Conservation (phyloP, 2,797 vertebrate species). For the Tenualosa ilisha region DNA sequence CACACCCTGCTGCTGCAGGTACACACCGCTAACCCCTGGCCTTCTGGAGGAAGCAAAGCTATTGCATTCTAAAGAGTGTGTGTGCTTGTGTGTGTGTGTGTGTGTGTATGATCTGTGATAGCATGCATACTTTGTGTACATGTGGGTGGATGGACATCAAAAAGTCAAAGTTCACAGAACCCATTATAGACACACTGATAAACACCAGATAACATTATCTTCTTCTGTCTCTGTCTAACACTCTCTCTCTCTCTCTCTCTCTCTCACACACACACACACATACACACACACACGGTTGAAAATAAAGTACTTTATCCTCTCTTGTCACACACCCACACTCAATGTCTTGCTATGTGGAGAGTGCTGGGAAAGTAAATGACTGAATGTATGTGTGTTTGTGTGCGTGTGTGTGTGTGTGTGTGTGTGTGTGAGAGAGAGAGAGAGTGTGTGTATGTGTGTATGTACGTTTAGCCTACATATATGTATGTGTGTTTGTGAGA, state of each 20-base stretch:
- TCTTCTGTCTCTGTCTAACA: neutral
- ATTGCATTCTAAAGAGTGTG: neutral
- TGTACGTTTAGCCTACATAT: neutral
- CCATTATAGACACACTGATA: neutral
- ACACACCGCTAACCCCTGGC: neutral
- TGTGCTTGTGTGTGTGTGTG: neutral
- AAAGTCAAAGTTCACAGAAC: neutral
- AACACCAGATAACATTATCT: neutral
- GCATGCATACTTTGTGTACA: neutral
- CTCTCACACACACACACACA: neutral
- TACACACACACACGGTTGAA: neutral
- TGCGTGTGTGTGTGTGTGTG: constrained; percentile 7
- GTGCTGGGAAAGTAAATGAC: neutral
- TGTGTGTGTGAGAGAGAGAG: neutral
- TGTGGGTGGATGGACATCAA: neutral
- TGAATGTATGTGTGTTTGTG: neutral
- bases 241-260: too few relatives aligned
- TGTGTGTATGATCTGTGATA: neutral
- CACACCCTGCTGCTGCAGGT: neutral
- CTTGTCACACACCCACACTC: neutral
- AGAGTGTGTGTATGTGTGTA: neutral
- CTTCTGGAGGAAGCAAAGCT: neutral
- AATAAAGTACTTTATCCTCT: neutral
- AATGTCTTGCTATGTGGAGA: neutral
- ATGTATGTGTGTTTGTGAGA: neutral